phyloP scores from a whole-genome alignment of 2,888 invertebrate genomes.

The Ochlodes sylvanus region DNA sequence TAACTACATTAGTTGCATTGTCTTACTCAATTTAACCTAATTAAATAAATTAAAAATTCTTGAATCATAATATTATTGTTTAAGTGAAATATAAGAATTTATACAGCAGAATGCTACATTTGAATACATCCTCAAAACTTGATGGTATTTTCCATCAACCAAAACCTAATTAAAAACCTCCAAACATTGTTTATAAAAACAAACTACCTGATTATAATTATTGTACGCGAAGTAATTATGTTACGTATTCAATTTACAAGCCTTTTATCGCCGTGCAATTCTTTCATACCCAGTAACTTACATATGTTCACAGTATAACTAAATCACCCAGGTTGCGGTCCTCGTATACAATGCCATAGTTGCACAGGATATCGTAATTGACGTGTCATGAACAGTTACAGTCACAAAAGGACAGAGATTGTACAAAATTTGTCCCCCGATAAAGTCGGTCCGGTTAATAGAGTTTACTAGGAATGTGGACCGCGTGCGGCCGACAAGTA shows the following conservation, averaged over 20 bases:
- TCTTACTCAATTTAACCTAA: too few species aligned
- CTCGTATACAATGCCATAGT: constrained; percentile 4
- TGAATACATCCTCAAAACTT: too few species aligned
- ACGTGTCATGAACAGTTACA: constrained; percentile 79
- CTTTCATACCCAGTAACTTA: not conserved
- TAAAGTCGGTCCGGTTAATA: constrained; percentile 76
- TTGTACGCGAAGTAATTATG: too few species aligned
- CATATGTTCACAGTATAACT: not conserved
- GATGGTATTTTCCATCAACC: too few species aligned
- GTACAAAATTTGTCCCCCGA: constrained; percentile 77
- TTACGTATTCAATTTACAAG: not conserved
- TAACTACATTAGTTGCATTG: too few species aligned
- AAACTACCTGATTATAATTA: too few species aligned
- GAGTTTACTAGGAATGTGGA: constrained; percentile 50
- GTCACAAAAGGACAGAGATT: constrained; percentile 79
- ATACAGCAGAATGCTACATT: too few species aligned
- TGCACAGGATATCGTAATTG: constrained; percentile 76
- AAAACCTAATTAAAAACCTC: too few species aligned
- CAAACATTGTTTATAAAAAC: too few species aligned
- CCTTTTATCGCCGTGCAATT: not conserved
- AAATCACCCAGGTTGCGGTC: constrained; percentile 16
- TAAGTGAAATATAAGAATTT: too few species aligned
- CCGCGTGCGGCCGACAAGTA: constrained; percentile 58
- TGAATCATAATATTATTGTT: too few species aligned
- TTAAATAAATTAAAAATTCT: too few species aligned